Evolutionary conservation across 1,140 invertebrate genomes (phyloP).

Genomic region (Pemphigus obesinymphae): DNA sequence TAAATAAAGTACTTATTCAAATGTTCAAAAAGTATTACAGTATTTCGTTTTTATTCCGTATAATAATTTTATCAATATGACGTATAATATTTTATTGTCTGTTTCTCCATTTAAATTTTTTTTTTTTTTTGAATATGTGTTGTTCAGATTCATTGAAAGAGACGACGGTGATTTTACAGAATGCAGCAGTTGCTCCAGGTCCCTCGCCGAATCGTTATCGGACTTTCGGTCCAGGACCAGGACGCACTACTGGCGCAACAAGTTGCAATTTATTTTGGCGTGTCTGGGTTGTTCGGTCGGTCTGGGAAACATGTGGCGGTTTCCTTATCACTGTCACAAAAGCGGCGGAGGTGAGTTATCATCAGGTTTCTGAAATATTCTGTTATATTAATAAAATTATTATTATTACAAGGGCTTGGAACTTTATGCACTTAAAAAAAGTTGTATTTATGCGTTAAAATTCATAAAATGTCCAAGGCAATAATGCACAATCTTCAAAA

Average conservation of each 20-base stretch:
- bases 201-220: constrained; percentile 40
- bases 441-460: too few relatives aligned
- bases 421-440: too few relatives aligned
- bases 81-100: background rate
- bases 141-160: constrained; percentile 8
- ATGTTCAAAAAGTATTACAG: too few relatives aligned
- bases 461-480: too few relatives aligned
- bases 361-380: too few relatives aligned
- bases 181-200: constrained; percentile 44
- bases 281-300: constrained; percentile 89
- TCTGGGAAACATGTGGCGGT: constrained; percentile 86
- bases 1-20: too few relatives aligned
- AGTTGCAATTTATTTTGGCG: constrained; percentile 83
- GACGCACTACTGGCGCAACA: constrained; percentile 79
- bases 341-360: constrained; percentile 68
- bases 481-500: too few relatives aligned
- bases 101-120: background rate
- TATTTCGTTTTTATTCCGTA: too few relatives aligned
- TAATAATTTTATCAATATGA: too few relatives aligned
- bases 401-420: too few relatives aligned
- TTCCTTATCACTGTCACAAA: constrained; percentile 78
- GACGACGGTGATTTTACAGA: constrained; percentile 43
- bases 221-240: constrained; percentile 5
- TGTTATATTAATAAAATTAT: too few relatives aligned
- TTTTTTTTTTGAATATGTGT: background rate